phyloP scores from a whole-genome alignment of 2,888 invertebrate genomes.

The Esperia sulphurella region DNA sequence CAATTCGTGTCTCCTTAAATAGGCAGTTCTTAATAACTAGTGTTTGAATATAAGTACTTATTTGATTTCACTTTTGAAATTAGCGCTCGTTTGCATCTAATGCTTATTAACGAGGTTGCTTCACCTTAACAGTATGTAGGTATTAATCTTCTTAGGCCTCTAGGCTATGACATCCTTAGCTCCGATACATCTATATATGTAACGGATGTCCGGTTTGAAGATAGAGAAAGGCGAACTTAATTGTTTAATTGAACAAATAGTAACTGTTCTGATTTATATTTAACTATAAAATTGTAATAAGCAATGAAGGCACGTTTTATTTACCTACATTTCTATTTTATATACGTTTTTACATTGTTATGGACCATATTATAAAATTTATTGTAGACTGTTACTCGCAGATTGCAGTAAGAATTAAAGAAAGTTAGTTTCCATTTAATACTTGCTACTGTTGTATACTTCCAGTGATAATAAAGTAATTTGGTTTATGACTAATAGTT shows the following conservation, averaged over 20 bases:
- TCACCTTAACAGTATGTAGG: slow-evolving; percentile 8
- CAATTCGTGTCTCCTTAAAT: neutral
- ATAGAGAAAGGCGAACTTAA: slow-evolving; percentile 47
- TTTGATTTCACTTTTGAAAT: neutral
- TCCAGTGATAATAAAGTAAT: neutral
- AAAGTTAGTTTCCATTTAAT: neutral
- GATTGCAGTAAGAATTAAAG: neutral
- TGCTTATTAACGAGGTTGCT: slow-evolving; percentile 1
- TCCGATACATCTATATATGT: slow-evolving; percentile 32
- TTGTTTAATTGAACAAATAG: slow-evolving; percentile 45
- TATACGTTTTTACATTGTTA: neutral
- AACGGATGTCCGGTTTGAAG: slow-evolving; percentile 52
- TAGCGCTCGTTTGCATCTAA: slow-evolving; percentile 1
- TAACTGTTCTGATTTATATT: slow-evolving; percentile 5
- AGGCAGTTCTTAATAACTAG: neutral
- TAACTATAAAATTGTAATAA: neutral
- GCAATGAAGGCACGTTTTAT: neutral
- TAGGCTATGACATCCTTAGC: slow-evolving; percentile 48
- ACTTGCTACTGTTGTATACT: neutral
- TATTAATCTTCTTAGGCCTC: slow-evolving; percentile 41
- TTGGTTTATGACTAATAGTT: no score
- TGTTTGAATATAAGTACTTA: neutral
- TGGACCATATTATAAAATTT: neutral
- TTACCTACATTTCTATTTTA: slow-evolving; percentile 1
- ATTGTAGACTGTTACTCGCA: neutral